phyloP scores from a whole-genome alignment of 2,888 invertebrate genomes.

The Drosophila austrosaltans region DNA sequence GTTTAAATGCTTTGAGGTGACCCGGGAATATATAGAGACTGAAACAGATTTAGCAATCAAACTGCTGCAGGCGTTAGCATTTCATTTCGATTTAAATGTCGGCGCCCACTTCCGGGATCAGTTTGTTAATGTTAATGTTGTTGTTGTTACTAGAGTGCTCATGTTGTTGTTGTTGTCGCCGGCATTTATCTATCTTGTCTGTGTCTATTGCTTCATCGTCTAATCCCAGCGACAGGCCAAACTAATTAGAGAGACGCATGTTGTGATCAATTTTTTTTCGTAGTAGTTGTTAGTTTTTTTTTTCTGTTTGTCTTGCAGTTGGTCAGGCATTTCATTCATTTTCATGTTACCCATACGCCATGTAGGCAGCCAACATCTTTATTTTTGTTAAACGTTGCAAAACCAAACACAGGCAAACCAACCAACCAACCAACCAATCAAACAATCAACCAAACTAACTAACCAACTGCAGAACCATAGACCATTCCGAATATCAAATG shows the following conservation, averaged over 20 bases:
- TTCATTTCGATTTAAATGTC: conserved; percentile 65
- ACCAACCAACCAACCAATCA: conserved; percentile 27
- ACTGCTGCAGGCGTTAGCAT: conserved; percentile 51
- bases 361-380: conserved; percentile 7
- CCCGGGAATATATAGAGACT: conserved; percentile 34
- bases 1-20: conserved; percentile 48
- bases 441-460: conserved; percentile 29
- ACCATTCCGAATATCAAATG: conserved; percentile 25
- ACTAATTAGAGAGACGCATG: conserved; percentile 71
- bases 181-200: conserved; percentile 14
- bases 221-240: conserved; percentile 32
- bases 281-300: not conserved
- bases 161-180: not conserved
- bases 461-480: conserved; percentile 36
- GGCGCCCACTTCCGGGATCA: conserved; percentile 69
- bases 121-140: conserved; percentile 22
- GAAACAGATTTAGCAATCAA: conserved; percentile 59
- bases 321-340: conserved; percentile 61
- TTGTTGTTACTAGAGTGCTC: not conserved
- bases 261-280: conserved; percentile 61
- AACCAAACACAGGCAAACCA: conserved; percentile 20
- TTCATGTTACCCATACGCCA: conserved; percentile 18
- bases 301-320: conserved; percentile 58
- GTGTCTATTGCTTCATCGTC: conserved; percentile 15
- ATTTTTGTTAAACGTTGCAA: conserved; percentile 50